phyloP scores from a whole-genome alignment of 2,888 invertebrate genomes.

The Acanthosepion esculentum region DNA sequence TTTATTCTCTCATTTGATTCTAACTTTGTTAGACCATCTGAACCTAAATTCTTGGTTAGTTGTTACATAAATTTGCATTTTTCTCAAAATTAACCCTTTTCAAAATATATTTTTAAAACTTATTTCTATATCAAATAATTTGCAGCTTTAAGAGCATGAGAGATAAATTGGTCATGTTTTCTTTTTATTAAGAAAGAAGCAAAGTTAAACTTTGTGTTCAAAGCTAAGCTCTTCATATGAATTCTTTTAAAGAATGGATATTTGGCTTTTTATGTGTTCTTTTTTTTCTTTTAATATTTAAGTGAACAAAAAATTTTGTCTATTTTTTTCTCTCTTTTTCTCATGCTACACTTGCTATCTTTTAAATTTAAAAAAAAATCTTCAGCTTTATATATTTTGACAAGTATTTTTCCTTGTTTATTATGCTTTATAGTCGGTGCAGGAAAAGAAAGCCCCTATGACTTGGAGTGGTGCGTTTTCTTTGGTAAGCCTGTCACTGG shows the following conservation, averaged over 20 bases:
- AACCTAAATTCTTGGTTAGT: neutral
- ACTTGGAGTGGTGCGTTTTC: slow-evolving; percentile 47
- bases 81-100: too few relatives aligned
- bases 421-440: slow-evolving; percentile 45
- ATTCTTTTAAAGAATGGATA: neutral
- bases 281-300: neutral
- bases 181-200: neutral
- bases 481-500: slow-evolving; percentile 48
- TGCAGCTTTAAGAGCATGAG: neutral
- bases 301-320: neutral
- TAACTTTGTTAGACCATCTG: neutral
- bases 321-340: neutral
- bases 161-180: neutral
- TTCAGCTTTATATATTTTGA: neutral
- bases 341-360: neutral
- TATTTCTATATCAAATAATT: too few relatives aligned
- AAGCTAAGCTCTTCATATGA: neutral
- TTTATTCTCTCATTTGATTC: neutral
- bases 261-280: too few relatives aligned
- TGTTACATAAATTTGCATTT: too few relatives aligned
- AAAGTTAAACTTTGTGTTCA: neutral
- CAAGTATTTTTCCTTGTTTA: slow-evolving; percentile 43
- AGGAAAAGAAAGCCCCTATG: slow-evolving; percentile 45
- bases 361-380: neutral
- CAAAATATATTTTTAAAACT: too few relatives aligned